Evolutionary conservation across 2,113 vertebrate genomes (phyloP).

Genomic region (Lota lota): DNA sequence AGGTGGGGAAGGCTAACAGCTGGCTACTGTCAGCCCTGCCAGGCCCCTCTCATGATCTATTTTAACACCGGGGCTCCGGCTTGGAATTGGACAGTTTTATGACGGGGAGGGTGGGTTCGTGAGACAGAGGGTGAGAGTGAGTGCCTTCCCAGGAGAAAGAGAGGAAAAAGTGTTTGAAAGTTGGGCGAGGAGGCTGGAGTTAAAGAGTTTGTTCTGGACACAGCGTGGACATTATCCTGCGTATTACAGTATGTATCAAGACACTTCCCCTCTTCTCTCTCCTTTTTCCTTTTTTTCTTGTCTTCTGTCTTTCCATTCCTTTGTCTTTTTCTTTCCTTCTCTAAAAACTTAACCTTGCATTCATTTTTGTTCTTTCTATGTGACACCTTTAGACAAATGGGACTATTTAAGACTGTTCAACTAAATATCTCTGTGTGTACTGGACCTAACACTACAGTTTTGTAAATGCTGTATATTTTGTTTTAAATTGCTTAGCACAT

Average conservation of each 20-base stretch:
- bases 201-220: conserved; percentile 28
- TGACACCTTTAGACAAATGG: too few relatives aligned
- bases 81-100: conserved; percentile 46
- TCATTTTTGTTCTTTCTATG: too few relatives aligned
- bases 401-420: too few relatives aligned
- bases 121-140: conserved; percentile 16
- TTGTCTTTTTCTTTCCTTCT: background rate
- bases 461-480: too few relatives aligned
- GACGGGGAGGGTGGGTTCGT: conserved; percentile 32
- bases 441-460: too few relatives aligned
- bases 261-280: background rate
- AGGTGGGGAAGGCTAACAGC: conserved; percentile 60
- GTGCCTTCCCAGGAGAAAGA: conserved; percentile 8
- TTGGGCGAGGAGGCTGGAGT: conserved; percentile 18
- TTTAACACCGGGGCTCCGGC: conserved; percentile 66
- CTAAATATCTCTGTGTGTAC: too few relatives aligned
- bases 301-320: background rate
- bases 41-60: conserved; percentile 59
- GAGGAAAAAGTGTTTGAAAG: background rate
- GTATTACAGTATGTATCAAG: conserved; percentile 54
- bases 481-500: too few relatives aligned
- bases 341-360: too few relatives aligned
- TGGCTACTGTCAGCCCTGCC: conserved; percentile 42
- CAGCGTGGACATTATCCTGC: conserved; percentile 5
- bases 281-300: background rate